Percentiles rank a stretch among this genome's conserved stretches.
Conservation (phyloP, 1,140 invertebrate genomes). For the Harlomillsia oculata region DNA sequence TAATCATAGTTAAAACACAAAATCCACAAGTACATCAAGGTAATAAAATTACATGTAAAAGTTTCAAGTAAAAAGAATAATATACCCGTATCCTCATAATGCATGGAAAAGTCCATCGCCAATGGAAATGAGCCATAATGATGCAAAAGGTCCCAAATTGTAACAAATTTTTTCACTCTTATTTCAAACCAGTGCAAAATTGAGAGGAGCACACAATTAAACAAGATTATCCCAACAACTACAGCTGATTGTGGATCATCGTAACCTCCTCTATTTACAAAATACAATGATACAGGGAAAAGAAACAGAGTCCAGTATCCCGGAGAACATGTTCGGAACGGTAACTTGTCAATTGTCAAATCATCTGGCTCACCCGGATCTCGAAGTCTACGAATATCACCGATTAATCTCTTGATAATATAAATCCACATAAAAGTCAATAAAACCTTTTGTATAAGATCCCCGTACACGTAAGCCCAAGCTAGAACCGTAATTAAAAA, state of each 20-base stretch:
- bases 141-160: neutral
- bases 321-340: conserved; percentile 17
- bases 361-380: no score
- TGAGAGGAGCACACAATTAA: conserved; percentile 10
- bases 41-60: neutral
- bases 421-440: no score
- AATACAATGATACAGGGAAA: conserved; percentile 22
- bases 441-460: no score
- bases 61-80: neutral
- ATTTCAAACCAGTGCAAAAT: neutral
- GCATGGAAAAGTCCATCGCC: neutral
- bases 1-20: neutral
- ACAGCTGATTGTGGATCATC: neutral
- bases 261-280: conserved; percentile 1
- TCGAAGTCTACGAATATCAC: no score
- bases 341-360: no score
- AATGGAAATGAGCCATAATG: neutral
- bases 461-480: no score
- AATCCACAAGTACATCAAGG: neutral
- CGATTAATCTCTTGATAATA: no score
- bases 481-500: no score
- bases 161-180: neutral
- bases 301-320: conserved; percentile 20
- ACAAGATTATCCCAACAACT: conserved; percentile 1
- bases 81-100: neutral